Percentiles rank a stretch among this genome's conserved stretches.
Evolutionary conservation across 2,113 vertebrate genomes (phyloP).

Genomic region (Tragelaphus buxtoni): DNA sequence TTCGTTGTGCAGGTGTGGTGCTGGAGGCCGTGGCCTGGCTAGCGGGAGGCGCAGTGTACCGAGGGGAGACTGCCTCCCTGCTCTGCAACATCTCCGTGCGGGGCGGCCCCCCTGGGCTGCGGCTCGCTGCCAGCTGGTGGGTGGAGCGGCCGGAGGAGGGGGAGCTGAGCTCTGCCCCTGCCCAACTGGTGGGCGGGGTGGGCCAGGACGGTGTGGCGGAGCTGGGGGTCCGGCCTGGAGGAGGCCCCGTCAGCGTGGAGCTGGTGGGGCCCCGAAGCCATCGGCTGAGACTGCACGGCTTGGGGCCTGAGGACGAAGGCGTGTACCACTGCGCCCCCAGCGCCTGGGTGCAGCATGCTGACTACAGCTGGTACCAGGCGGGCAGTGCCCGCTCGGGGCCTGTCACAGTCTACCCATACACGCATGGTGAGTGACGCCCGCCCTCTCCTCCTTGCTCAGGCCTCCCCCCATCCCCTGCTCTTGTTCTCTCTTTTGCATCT

Average conservation of each 20-base stretch:
- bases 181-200: conserved; percentile 52
- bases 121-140: conserved; percentile 86
- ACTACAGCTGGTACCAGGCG: conserved; percentile 87
- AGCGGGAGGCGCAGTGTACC: conserved; percentile 81
- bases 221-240: conserved; percentile 51
- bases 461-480: background rate
- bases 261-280: conserved; percentile 80
- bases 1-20: conserved; percentile 77
- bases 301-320: conserved; percentile 84
- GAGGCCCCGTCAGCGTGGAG: conserved; percentile 85
- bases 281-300: conserved; percentile 85
- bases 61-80: conserved; percentile 84
- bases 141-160: conserved; percentile 50
- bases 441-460: background rate
- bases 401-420: conserved; percentile 87
- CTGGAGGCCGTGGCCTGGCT: conserved; percentile 80
- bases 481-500: too few relatives aligned
- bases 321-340: conserved; percentile 85
- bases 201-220: conserved; percentile 81
- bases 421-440: conserved; percentile 79
- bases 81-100: conserved; percentile 86
- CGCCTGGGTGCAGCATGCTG: conserved; percentile 86
- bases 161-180: background rate
- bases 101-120: conserved; percentile 76
- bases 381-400: conserved; percentile 79